Evolutionary conservation across 2,113 vertebrate species (phyloP), one percentile per base, ranked within the genome.

Genomic region (Zosterops pallidus): DNA sequence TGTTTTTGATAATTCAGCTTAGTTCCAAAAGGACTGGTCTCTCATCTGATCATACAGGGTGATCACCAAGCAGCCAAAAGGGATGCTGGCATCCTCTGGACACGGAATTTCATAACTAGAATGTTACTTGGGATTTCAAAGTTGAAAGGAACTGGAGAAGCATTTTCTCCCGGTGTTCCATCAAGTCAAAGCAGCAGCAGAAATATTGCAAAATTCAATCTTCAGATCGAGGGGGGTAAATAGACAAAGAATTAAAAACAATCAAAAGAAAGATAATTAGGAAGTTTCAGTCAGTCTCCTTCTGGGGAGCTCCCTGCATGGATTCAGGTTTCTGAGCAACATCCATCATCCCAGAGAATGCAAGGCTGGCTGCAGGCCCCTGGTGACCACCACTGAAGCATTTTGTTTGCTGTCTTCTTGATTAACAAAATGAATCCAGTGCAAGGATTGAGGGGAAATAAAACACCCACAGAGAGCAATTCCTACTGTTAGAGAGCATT

Each of bases 331-430:
- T 52, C n/a, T 42, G 57, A 88, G 63, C 42, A 56, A 65, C 55
- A 79, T 75, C 47, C 57, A 90, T 75, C 91, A 85, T 39, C 56
- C 2, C 4, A 83, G 76, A 41, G 37, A 19, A 39, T 5, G 25
- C 59, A 72, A 81, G 0, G 0, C 65, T 90, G 83, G 91, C 83
- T 86, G 76, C 59, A 91, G 80, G 71, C n/a, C 69, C 50, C 65
- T 53, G 46, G 59, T 53, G 89, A 85, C 75, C 71, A 88, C 83
- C 93, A 81, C 3, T 46, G 55, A 89, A 83, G 52, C 33, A 52
- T 89, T 94, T 50, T 70, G 80, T 70, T 89, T 83, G 77, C 71
- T 72, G 59, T 70, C 76, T 56, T 63, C 76, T 89, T 92, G 89
- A 85, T 92, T 55, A 96, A 83, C 52, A 71, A 92, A 89, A 59